Evolutionary conservation across 2,797 vertebrate genomes (phyloP).

Genomic region (Periparus ater): DNA sequence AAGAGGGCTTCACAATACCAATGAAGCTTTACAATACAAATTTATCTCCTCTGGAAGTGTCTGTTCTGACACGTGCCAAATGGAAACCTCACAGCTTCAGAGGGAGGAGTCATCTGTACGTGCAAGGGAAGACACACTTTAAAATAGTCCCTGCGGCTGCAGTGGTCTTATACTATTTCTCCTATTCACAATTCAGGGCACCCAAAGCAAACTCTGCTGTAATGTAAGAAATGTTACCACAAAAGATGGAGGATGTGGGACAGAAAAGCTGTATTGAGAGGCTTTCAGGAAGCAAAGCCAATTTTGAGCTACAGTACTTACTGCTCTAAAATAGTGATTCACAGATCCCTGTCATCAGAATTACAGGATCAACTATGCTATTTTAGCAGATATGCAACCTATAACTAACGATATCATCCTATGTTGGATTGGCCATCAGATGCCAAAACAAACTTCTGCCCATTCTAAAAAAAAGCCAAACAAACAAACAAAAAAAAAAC

Average conservation of each 20-base stretch:
- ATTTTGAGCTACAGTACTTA: not conserved
- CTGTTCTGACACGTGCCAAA: not conserved
- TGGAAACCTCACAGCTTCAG: not conserved
- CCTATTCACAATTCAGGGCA: not conserved
- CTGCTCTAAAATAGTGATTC: not conserved
- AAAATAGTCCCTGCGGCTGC: not conserved
- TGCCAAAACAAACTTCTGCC: not conserved
- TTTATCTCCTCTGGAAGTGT: not conserved
- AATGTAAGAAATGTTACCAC: not conserved
- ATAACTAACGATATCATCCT: not conserved
- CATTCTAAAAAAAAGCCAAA: not conserved
- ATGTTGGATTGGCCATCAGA: not conserved
- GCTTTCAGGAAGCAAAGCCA: not conserved
- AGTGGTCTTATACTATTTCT: not conserved
- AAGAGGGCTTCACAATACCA: not conserved
- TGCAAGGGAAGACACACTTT: not conserved
- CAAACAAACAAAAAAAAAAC: no score
- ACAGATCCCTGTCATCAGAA: not conserved
- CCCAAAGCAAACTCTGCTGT: not conserved
- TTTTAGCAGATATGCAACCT: not conserved
- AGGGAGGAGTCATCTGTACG: fast-evolving
- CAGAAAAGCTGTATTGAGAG: not conserved
- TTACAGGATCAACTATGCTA: not conserved
- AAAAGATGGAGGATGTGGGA: not conserved
- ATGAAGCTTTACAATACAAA: not conserved